Conservation (phyloP, 2,113 vertebrate genomes). For the Myotis yumanensis region DNA sequence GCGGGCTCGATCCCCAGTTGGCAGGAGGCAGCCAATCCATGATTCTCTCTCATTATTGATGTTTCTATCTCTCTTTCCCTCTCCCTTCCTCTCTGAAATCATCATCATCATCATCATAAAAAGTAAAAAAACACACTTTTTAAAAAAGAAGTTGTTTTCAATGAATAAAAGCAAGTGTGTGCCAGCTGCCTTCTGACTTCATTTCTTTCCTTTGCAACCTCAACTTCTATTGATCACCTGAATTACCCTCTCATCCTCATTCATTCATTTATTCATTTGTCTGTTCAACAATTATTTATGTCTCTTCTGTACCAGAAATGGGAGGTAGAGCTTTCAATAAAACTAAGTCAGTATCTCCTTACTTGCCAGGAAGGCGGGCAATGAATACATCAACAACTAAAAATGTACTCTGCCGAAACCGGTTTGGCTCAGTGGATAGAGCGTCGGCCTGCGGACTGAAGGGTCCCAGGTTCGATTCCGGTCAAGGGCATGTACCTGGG, state of each 20-base stretch:
- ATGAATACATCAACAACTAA: neutral
- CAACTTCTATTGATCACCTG: neutral
- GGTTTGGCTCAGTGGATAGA: no score
- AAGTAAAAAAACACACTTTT: neutral
- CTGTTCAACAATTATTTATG: neutral
- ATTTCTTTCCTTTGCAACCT: neutral
- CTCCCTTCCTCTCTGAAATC: neutral
- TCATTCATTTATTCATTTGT: constrained; percentile 1
- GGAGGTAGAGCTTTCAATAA: neutral
- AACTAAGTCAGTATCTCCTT: neutral
- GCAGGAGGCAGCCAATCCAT: no score
- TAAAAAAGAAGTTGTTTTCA: neutral
- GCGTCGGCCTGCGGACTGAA: no score
- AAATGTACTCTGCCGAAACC: neutral
- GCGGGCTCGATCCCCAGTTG: no score
- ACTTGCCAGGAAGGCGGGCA: neutral
- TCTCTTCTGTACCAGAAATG: neutral
- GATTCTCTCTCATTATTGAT: no score
- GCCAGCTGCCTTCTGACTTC: neutral
- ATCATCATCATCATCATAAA: neutral
- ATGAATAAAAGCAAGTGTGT: neutral
- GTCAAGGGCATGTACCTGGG: no score
- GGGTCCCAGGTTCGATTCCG: no score
- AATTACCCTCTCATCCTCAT: neutral
- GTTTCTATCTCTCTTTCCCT: neutral